Evolutionary conservation across 2,113 vertebrate genomes (phyloP).

Genomic region (Natator depressus): DNA sequence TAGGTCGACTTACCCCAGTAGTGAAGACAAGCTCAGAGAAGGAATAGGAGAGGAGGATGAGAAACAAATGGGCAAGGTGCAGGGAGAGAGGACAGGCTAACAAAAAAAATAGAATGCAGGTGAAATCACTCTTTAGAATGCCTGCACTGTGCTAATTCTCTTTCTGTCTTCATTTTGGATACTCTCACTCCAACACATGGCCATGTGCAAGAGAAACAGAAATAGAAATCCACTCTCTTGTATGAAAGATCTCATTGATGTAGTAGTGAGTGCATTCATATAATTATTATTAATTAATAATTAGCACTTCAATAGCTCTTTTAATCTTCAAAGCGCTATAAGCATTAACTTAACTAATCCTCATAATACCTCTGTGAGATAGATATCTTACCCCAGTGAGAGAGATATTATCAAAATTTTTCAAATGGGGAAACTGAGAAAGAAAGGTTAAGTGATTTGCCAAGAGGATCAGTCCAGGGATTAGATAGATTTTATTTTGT

Average conservation of each 20-base stretch:
- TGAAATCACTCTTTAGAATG: not conserved
- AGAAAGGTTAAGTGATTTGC: not conserved
- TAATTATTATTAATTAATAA: not conserved
- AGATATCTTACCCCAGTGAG: not conserved
- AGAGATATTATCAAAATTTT: not conserved
- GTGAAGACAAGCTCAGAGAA: not conserved
- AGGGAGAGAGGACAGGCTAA: not conserved
- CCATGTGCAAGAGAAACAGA: not conserved
- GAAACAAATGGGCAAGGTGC: not conserved
- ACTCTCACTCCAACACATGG: not conserved
- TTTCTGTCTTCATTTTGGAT: not conserved
- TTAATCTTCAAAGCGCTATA: not conserved
- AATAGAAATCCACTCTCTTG: not conserved
- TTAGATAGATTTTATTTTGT: not conserved
- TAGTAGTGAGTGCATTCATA: not conserved
- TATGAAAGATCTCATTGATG: not conserved
- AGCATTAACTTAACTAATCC: accelerated
- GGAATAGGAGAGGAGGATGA: not conserved
- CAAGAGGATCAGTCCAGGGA: not conserved
- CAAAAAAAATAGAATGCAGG: not conserved
- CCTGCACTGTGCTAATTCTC: not conserved
- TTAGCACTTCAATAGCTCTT: not conserved
- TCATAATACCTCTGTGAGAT: not conserved
- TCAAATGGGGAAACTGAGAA: not conserved
- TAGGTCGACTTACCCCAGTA: too few species aligned